Conservation (phyloP, 1,140 invertebrate species). For the Drosophila guanche region DNA sequence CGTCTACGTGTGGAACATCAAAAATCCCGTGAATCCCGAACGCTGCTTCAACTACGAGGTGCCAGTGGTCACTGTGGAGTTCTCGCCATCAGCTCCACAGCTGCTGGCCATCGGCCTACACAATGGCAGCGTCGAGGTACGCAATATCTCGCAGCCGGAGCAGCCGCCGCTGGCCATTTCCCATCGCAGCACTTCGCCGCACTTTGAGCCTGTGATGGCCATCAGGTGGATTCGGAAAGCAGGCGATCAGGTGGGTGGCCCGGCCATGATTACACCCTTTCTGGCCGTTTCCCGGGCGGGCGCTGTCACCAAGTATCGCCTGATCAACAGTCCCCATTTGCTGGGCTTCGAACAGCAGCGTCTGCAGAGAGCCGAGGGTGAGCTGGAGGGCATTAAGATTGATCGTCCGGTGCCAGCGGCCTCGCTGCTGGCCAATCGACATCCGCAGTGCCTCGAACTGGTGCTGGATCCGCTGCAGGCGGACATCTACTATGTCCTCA, state of each 20-base stretch:
- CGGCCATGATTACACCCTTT: conserved; percentile 76
- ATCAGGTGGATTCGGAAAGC: conserved; percentile 85
- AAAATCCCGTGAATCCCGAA: conserved; percentile 93
- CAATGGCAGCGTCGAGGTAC: conserved; percentile 90
- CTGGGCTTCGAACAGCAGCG: conserved; percentile 86
- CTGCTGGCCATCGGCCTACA: conserved; percentile 91
- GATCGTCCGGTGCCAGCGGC: conserved; percentile 20
- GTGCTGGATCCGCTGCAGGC: conserved; percentile 87
- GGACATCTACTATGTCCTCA: conserved; percentile 90
- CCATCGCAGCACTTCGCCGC: conserved; percentile 84
- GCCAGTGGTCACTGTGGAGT: conserved; percentile 89
- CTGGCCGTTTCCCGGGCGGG: conserved; percentile 86
- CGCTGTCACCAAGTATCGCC: conserved; percentile 85
- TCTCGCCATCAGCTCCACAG: conserved; percentile 88
- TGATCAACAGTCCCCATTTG: conserved; percentile 77
- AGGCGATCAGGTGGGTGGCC: conserved; percentile 76
- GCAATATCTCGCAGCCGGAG: conserved; percentile 86
- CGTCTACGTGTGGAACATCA: conserved; percentile 92
- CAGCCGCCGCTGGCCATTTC: conserved; percentile 85
- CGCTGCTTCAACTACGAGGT: conserved; percentile 87
- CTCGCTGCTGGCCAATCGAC: conserved; percentile 58
- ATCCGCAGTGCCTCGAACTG: conserved; percentile 86
- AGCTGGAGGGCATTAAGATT: conserved; percentile 85
- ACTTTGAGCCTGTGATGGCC: conserved; percentile 88
- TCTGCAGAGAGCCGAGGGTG: conserved; percentile 86